Evolutionary conservation across 2,888 invertebrate genomes (phyloP), one percentile per base, ranked within the genome.

Genomic region (Caenorhabditis sp.): DNA sequence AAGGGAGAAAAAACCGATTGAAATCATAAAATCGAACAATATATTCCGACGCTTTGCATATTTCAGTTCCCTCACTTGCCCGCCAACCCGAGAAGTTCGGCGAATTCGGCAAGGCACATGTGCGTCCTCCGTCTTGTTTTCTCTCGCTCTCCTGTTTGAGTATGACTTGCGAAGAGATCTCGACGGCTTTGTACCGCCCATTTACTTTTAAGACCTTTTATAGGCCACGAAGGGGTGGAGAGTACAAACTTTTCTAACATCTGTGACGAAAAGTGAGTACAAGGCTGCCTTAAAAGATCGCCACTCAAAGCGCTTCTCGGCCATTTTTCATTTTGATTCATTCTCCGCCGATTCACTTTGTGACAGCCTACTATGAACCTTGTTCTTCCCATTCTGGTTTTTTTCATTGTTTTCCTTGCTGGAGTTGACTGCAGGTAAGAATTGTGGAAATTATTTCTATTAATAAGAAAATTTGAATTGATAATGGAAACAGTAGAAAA

Each of bases 181-280:
- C 60, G 51, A 26, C 58, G 67, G 37, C n/a, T 28, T 53, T 44
- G 76, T 26, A 50, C 58, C 76, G 76, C 76, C 76, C 76, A 67
- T 37, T n/a, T 18, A 13, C 60, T 61, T 76, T 76, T 76, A 76
- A 76, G 76, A 76, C 76, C 67, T 76, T 76, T 76, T 76, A 76
- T 67, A 76, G 76, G 76, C 76, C 67, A 76, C 60, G 53, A 76
- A 67, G 67, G 76, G 76, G 76, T 76, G 76, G 76, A 76, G 76
- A 76, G 76, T 76, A 76, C 76, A 67, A 76, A 76, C 67, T 67
- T 76, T 76, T 67, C 53, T 67, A 68, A 76, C 60, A 76, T 76
- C 76, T 67, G 76, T 76, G 76, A 44, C 76, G 44, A 74, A 74
- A 65, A 53, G 26, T 51, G 74, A 60, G 74, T 74, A 74, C 65